Percentiles rank a stretch among this genome's conserved stretches.
Evolutionary conservation across 2,888 invertebrate genomes (phyloP).

Genomic region (Parasteatoda lunata): DNA sequence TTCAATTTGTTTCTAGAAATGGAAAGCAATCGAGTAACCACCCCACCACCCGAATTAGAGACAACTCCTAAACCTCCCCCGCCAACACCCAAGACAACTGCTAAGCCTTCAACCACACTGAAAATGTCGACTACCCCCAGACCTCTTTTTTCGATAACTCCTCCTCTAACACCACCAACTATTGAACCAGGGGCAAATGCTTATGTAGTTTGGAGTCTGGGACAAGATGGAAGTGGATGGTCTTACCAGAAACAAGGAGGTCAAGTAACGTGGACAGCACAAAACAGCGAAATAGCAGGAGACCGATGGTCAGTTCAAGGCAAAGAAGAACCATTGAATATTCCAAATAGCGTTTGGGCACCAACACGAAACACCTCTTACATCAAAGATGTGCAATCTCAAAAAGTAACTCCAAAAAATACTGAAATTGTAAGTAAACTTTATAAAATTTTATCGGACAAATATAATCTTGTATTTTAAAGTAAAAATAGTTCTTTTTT

Average conservation of each 20-base stretch:
- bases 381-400: background rate
- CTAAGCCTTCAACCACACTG: background rate
- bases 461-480: no score
- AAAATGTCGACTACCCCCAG: background rate
- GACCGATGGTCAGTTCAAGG: conserved; percentile 50
- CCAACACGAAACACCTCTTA: conserved; percentile 18
- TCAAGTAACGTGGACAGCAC: conserved; percentile 55
- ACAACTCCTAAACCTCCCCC: background rate
- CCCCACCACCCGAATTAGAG: background rate
- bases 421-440: background rate
- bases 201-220: conserved; percentile 60
- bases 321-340: conserved; percentile 9
- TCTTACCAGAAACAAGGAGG: conserved; percentile 51
- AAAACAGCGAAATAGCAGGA: conserved; percentile 53
- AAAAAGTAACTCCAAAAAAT: background rate
- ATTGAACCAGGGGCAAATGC: conserved; percentile 38
- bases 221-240: conserved; percentile 59
- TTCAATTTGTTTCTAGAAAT: background rate
- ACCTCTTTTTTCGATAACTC: background rate
- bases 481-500: no score
- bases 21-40: background rate
- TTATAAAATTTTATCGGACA: background rate
- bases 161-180: background rate
- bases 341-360: background rate
- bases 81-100: background rate